Base-by-base conservation (phyloP, 1,140 invertebrate genomes). In the Asobara japonica region DNA sequence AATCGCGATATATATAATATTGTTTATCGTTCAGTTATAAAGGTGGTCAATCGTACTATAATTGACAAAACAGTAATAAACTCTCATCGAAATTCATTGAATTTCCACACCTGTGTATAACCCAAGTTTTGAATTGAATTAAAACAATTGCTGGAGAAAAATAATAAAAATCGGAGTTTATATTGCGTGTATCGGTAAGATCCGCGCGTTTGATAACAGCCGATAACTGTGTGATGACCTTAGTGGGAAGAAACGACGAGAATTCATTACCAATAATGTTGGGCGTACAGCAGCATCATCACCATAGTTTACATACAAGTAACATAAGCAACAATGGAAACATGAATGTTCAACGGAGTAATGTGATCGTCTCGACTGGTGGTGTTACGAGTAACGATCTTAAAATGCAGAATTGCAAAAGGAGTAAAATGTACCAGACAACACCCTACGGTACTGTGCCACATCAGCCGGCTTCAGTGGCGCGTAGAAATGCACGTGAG, bases 401-500 rank as follows among this genome's bases (percentile, higher is more conserved):
- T 18, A 81, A 81, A 18, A 71, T 76, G 56, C 78, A 79, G n/a
- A 71, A 80, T 60, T 66, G 73, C 18, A 85, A 86, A 41, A 77
- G 82, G 16, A 68, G 72, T 11, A 86, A 86, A 62, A 78, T 86
- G 29, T 87, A 86, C 60, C 85, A 86, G 29, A 30, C 84, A 2
- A 89, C 86, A 0, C 88, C 90, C 48, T 87, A 87, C 45, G 83
- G 79, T 45, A 81, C 88, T 3, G 76, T 88, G 29, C 79, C 83
- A 4, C 87, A 88, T 76, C 92, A 93, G 77, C 92, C 94, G 67
- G 94, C 95, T 1, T 95, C 95, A 0, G 96, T 98, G 3, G 94
- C 95, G 0, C 88, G 96, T 60, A 90, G 97, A 74, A 98, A 98
- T 87, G 96, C 97, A 25, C 89, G 97, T 0, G 97, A 98, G 86